These are phyloP conservation scores for Oxyscelio sp. DNA, from an alignment of 2,888 invertebrate genomes.

Conservation along the genomic window DNA sequence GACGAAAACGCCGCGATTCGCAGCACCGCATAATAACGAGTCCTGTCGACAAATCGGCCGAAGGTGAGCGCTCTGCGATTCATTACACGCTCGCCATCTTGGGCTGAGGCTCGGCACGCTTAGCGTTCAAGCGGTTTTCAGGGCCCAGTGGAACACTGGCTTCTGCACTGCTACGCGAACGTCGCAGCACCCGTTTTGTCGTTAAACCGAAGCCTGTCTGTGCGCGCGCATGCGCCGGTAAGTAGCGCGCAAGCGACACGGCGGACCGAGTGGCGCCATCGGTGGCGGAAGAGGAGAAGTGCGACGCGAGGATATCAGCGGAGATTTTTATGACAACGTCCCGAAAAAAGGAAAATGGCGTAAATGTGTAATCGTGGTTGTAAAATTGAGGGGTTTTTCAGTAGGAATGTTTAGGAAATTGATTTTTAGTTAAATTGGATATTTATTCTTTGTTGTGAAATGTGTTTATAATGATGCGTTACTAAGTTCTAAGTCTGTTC, in stretches of 20 bases:
- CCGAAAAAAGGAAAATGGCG: too few relatives aligned
- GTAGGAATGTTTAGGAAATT: too few relatives aligned
- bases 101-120: constrained; percentile 71
- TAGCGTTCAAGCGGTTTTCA: constrained; percentile 62
- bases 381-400: too few relatives aligned
- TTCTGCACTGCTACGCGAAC: constrained; percentile 57
- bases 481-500: too few relatives aligned
- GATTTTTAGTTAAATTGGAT: too few relatives aligned
- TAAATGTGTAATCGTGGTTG: too few relatives aligned
- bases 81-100: constrained; percentile 86
- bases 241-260: constrained; percentile 26
- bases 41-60: constrained; percentile 77
- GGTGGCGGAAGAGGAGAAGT: not conserved
- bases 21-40: constrained; percentile 57
- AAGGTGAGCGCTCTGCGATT: constrained; percentile 76
- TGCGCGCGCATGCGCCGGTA: constrained; percentile 48
- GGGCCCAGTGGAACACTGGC: constrained; percentile 67
- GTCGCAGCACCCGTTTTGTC: constrained; percentile 66
- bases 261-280: constrained; percentile 21
- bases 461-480: too few relatives aligned
- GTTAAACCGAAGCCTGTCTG: constrained; percentile 51
- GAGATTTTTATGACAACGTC: too few relatives aligned
- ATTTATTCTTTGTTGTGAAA: too few relatives aligned
- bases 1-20: constrained; percentile 61
- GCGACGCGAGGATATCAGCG: too few relatives aligned